phyloP scores from a whole-genome alignment of 2,113 vertebrate genomes.

The Xenopus laevis region DNA sequence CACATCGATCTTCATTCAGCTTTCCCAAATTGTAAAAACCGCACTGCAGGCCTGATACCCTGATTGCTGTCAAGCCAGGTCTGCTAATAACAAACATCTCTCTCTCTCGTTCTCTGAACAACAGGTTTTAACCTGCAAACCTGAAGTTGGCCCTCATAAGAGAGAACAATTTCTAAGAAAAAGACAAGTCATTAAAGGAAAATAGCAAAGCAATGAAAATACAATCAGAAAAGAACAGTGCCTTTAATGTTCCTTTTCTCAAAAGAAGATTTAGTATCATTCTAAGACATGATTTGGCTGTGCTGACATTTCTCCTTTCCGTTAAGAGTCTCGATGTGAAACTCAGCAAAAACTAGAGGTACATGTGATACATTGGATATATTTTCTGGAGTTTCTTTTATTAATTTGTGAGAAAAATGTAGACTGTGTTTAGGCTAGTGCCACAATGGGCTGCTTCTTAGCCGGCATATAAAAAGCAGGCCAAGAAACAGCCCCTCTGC shows the following conservation, averaged over 20 bases:
- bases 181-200: slow-evolving; percentile 3
- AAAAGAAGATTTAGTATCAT: background rate
- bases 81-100: slow-evolving; percentile 40
- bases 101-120: slow-evolving; percentile 30
- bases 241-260: slow-evolving; percentile 3
- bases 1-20: slow-evolving; percentile 56
- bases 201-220: slow-evolving; percentile 22
- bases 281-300: too few relatives aligned
- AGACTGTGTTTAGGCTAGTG: too few relatives aligned
- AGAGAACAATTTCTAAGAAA: slow-evolving; percentile 3
- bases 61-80: slow-evolving; percentile 49
- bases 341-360: too few relatives aligned
- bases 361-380: too few relatives aligned
- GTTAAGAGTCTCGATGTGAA: too few relatives aligned
- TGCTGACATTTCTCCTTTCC: too few relatives aligned
- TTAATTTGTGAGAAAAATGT: too few relatives aligned
- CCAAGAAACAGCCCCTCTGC: too few relatives aligned
- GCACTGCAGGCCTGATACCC: slow-evolving; percentile 48
- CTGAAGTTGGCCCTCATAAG: background rate
- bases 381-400: too few relatives aligned
- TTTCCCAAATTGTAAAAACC: slow-evolving; percentile 56
- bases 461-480: too few relatives aligned
- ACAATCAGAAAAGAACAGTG: slow-evolving; percentile 15
- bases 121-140: slow-evolving; percentile 33
- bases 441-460: too few relatives aligned